Conservation (phyloP, 2,888 invertebrate genomes). For the Troides aeacus region DNA sequence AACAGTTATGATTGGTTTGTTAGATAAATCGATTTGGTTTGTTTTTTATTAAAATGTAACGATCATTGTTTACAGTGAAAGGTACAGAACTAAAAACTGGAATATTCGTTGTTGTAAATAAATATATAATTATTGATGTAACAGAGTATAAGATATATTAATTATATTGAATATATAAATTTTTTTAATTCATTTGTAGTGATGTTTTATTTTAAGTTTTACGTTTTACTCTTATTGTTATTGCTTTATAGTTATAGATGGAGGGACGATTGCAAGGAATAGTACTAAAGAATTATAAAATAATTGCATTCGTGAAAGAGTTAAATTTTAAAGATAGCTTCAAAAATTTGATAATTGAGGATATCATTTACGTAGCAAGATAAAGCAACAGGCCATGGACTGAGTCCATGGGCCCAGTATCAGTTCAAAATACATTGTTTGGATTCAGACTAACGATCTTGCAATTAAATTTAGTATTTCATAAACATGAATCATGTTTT, state of each 20-base stretch:
- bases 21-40: neutral
- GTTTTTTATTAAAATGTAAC: neutral
- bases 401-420: too few relatives aligned
- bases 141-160: slow-evolving; percentile 61
- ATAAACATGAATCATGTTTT: too few relatives aligned
- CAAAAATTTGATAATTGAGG: too few relatives aligned
- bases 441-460: too few relatives aligned
- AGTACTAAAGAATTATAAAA: neutral
- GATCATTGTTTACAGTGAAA: neutral
- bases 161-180: slow-evolving; percentile 50
- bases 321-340: too few relatives aligned
- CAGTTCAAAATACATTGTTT: too few relatives aligned
- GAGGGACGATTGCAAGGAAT: neutral
- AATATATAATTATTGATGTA: slow-evolving; percentile 53
- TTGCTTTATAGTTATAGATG: too few relatives aligned
- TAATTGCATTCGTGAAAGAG: too few relatives aligned
- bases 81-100: slow-evolving; percentile 3
- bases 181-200: slow-evolving; percentile 44
- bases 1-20: too few relatives aligned
- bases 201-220: slow-evolving; percentile 22
- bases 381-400: too few relatives aligned
- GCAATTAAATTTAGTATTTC: too few relatives aligned
- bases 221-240: neutral
- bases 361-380: too few relatives aligned
- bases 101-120: slow-evolving; percentile 64